phyloP scores from a whole-genome alignment of 2,113 vertebrate species.

The Cryptomyrus ogoouensis region DNA sequence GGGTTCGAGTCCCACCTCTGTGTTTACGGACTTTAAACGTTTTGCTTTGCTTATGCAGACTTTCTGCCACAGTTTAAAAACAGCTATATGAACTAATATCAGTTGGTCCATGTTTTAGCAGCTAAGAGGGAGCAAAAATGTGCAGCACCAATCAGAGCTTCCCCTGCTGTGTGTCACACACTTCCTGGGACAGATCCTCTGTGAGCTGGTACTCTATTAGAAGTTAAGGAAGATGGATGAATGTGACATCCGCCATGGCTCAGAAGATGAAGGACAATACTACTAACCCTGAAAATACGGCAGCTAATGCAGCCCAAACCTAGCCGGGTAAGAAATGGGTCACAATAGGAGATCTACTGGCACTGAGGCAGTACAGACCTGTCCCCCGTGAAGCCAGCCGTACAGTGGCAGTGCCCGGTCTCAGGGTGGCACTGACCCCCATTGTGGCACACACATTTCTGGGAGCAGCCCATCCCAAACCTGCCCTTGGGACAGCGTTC shows the following conservation, averaged over 20 bases:
- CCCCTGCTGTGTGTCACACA: too few relatives aligned
- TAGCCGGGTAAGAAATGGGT: neutral
- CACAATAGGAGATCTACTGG: neutral
- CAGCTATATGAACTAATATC: neutral
- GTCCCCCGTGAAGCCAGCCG: slow-evolving; percentile 70
- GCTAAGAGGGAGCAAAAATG: neutral
- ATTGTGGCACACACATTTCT: slow-evolving; percentile 77
- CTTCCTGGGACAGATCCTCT: neutral
- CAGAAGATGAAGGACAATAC: neutral
- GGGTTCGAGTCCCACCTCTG: neutral
- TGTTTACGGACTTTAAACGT: neutral
- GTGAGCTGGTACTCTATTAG: neutral
- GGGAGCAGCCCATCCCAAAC: slow-evolving; percentile 66
- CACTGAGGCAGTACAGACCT: slow-evolving; percentile 45
- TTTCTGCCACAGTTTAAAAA: neutral
- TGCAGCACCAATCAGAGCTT: too few relatives aligned
- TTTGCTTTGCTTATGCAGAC: neutral
- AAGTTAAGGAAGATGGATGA: neutral
- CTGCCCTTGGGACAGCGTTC: slow-evolving; percentile 65
- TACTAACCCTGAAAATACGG: neutral
- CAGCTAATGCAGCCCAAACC: neutral
- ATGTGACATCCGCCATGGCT: neutral
- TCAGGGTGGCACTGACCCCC: slow-evolving; percentile 66
- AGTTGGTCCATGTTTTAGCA: neutral
- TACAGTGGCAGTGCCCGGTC: slow-evolving; percentile 69